A percentile compares a stretch with the other conserved stretches of the same genome.
Conservation (phyloP, 1,140 invertebrate species). For the Drosophila gunungcola region DNA sequence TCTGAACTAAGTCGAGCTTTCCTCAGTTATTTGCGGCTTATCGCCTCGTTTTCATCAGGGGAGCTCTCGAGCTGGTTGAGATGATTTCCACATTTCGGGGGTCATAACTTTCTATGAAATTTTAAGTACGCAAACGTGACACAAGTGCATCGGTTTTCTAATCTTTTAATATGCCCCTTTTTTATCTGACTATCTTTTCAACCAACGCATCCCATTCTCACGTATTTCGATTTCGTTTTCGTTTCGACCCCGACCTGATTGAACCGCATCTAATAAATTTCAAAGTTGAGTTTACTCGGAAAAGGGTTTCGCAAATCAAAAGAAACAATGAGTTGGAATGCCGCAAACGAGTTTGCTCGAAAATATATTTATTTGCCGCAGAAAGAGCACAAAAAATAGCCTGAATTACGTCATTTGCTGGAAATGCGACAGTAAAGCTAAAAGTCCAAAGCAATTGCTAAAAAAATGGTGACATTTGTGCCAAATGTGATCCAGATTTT, state of each 20-base stretch:
- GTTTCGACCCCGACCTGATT: conserved; percentile 58
- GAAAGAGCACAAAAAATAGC: conserved; percentile 25
- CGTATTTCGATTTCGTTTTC: conserved; percentile 70
- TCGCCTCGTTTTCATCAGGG: conserved; percentile 39
- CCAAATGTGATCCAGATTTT: conserved; percentile 3
- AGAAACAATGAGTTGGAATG: conserved; percentile 56
- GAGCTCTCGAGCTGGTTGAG: conserved; percentile 29
- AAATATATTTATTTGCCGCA: conserved; percentile 20
- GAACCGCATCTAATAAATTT: conserved; percentile 33
- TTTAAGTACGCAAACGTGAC: conserved; percentile 71
- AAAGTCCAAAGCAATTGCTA: conserved; percentile 15
- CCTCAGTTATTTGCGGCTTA: conserved; percentile 44
- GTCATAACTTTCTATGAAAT: conserved; percentile 71
- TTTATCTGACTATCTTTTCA: conserved; percentile 42
- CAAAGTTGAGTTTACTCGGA: conserved; percentile 38
- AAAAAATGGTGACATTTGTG: conserved; percentile 30
- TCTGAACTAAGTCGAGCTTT: conserved; percentile 1
- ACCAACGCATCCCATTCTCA: conserved; percentile 51
- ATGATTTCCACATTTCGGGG: conserved; percentile 41
- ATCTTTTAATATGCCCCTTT: conserved; percentile 73
- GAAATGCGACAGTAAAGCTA: conserved; percentile 33
- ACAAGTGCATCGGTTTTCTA: conserved; percentile 62
- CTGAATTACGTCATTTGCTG: conserved; percentile 61
- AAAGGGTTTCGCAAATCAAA: conserved; percentile 60
- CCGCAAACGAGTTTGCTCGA: conserved; percentile 60